Evolutionary conservation across 1,140 invertebrate species (phyloP).

Genomic region (Fopius arisanus): DNA sequence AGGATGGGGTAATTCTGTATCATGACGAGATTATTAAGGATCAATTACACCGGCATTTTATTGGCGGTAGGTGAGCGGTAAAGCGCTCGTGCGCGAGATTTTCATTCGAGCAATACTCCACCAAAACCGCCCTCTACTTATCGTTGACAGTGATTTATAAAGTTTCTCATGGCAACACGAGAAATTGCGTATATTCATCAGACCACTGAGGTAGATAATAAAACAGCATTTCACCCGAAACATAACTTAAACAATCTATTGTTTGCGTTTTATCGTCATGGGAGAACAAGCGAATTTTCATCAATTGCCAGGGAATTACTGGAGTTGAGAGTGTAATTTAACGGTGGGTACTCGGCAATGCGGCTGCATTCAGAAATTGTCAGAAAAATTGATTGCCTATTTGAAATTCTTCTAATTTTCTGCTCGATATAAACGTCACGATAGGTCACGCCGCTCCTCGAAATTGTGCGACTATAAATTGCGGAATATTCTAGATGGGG

Average conservation of each 20-base stretch:
- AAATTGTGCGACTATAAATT: background rate
- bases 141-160: slow-evolving; percentile 55
- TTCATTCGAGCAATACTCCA: background rate
- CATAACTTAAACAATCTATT: background rate
- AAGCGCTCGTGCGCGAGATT: slow-evolving; percentile 18
- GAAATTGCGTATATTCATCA: slow-evolving; percentile 3
- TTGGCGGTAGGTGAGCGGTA: slow-evolving; percentile 34
- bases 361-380: background rate
- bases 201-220: background rate
- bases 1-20: slow-evolving; percentile 47
- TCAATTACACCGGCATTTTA: slow-evolving; percentile 55
- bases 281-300: background rate
- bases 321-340: background rate
- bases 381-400: background rate
- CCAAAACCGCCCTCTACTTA: slow-evolving; percentile 57
- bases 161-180: slow-evolving; percentile 23
- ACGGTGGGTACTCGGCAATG: background rate
- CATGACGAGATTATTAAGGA: slow-evolving; percentile 64
- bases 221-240: background rate
- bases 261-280: background rate
- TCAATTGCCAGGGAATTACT: background rate
- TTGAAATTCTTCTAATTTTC: background rate
- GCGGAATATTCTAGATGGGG: background rate
- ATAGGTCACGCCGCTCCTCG: background rate
- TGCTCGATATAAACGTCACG: background rate